Conservation (phyloP, 2,113 vertebrate genomes). For the Gasterosteus nipponicus region DNA sequence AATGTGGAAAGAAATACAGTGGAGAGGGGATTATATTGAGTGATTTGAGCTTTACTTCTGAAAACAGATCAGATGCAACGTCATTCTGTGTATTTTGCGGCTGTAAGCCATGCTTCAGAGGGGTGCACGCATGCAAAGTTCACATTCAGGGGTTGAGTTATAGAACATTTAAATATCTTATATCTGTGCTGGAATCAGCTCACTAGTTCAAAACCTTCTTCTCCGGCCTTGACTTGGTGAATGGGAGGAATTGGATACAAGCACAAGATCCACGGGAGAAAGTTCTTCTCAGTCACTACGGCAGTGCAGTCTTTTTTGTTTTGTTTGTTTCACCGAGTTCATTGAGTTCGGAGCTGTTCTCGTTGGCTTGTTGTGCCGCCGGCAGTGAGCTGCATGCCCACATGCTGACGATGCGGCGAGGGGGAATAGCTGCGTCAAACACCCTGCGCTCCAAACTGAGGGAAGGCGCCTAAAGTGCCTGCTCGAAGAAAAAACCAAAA, state of each 20-base stretch:
- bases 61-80: slow-evolving; percentile 17
- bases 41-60: slow-evolving; percentile 29
- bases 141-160: slow-evolving; percentile 31
- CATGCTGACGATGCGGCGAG: slow-evolving; percentile 2
- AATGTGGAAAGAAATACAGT: slow-evolving; percentile 1
- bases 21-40: slow-evolving; percentile 17
- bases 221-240: slow-evolving; percentile 6
- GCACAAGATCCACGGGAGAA: slow-evolving; percentile 18
- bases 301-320: slow-evolving; percentile 25
- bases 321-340: slow-evolving; percentile 28
- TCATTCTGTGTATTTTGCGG: slow-evolving; percentile 27
- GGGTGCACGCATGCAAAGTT: slow-evolving; percentile 68
- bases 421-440: neutral
- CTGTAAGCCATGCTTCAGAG: slow-evolving; percentile 56
- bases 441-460: slow-evolving; percentile 8
- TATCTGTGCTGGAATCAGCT: slow-evolving; percentile 18
- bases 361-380: slow-evolving; percentile 3
- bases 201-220: slow-evolving; percentile 10
- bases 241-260: slow-evolving; percentile 6
- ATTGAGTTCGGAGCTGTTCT: slow-evolving; percentile 20
- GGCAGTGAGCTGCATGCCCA: slow-evolving; percentile 9
- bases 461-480: slow-evolving; percentile 12
- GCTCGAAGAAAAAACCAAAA: neutral
- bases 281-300: slow-evolving; percentile 22
- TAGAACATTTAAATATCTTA: slow-evolving; percentile 23